These are phyloP conservation scores for Penaeus japonicus DNA, from an alignment of 1,140 invertebrate genomes.

Conservation along the genomic window DNA sequence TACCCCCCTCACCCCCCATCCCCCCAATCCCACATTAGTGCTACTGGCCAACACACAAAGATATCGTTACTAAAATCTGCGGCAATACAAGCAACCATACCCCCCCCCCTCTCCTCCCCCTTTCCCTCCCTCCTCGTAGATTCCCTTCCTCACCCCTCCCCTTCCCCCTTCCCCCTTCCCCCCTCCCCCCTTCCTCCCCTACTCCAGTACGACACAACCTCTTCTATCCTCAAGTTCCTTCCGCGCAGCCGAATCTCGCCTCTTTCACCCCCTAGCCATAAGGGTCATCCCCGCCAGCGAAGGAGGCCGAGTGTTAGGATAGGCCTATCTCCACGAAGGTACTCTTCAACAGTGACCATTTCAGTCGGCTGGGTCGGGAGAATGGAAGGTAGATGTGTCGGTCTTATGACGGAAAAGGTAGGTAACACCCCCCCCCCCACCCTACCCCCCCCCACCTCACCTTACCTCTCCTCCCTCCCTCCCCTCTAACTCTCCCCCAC, in stretches of 20 bases:
- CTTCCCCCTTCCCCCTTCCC: too few relatives aligned
- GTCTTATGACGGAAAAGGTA: slow-evolving; percentile 39
- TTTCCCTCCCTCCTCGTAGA: neutral
- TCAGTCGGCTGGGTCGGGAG: slow-evolving; percentile 42
- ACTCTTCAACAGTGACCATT: slow-evolving; percentile 50
- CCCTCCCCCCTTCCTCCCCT: too few relatives aligned
- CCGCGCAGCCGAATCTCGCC: too few relatives aligned
- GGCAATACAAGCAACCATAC: slow-evolving; percentile 50
- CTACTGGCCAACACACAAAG: slow-evolving; percentile 40
- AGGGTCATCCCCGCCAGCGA: neutral
- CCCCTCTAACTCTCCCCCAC: too few relatives aligned
- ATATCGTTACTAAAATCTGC: slow-evolving; percentile 52
- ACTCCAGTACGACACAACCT: too few relatives aligned
- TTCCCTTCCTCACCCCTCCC: neutral
- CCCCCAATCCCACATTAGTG: slow-evolving; percentile 13
- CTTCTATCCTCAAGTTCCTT: too few relatives aligned
- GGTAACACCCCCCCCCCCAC: neutral
- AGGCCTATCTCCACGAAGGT: neutral
- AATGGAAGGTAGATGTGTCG: slow-evolving; percentile 45
- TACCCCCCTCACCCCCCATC: too few relatives aligned
- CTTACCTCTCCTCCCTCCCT: neutral
- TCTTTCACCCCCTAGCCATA: too few relatives aligned
- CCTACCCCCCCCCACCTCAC: neutral
- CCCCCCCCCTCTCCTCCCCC: neutral
- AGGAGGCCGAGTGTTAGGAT: neutral